Conservation (phyloP, 2,888 invertebrate genomes). For the Lucinisca nassula region DNA sequence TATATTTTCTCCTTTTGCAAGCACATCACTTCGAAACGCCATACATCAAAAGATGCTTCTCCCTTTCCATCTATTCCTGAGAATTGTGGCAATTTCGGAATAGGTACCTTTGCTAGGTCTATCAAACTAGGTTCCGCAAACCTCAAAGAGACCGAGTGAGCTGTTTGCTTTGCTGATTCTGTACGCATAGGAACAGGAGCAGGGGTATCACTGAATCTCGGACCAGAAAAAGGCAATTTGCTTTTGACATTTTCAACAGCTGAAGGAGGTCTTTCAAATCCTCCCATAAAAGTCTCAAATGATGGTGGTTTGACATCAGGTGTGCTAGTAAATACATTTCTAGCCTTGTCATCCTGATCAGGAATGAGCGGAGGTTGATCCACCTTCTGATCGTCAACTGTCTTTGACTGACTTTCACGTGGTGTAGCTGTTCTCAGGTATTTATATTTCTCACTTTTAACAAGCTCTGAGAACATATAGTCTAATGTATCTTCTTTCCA, state of each 20-base stretch:
- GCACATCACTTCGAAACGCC: slow-evolving; percentile 30
- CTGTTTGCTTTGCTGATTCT: too few relatives aligned
- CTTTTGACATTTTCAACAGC: too few relatives aligned
- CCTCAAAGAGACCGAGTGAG: too few relatives aligned
- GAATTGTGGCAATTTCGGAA: background rate
- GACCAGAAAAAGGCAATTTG: too few relatives aligned
- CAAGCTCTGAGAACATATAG: background rate
- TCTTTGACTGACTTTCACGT: background rate
- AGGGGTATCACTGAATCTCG: too few relatives aligned
- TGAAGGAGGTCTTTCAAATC: too few relatives aligned
- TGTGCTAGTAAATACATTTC: background rate
- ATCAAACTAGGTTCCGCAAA: background rate
- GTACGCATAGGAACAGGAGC: too few relatives aligned
- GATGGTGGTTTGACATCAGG: background rate
- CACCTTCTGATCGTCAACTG: background rate
- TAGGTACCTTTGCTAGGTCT: background rate
- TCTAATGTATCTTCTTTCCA: background rate
- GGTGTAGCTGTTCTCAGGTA: background rate
- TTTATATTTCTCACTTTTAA: background rate
- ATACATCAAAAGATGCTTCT: slow-evolving; percentile 27
- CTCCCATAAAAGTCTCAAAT: background rate
- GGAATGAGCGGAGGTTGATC: too few relatives aligned
- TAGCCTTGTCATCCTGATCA: too few relatives aligned
- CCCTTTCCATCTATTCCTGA: background rate
- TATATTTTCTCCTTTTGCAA: slow-evolving; percentile 23